Base-by-base conservation (phyloP, 2,888 invertebrate genomes). In the Alcis repandata region DNA sequence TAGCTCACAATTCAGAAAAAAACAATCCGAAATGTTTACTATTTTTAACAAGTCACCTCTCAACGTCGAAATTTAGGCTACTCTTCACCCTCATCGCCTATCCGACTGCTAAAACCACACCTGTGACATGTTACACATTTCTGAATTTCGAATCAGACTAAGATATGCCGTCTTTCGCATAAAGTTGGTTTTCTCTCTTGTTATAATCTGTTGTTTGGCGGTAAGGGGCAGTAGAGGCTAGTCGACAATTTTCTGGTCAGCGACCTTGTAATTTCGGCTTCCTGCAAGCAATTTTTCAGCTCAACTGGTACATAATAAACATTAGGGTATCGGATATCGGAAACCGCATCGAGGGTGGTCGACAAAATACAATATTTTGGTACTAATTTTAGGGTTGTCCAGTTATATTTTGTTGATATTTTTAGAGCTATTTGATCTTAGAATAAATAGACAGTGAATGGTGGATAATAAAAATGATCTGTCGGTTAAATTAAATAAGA, bases 181-280 rank as follows among this genome's bases (percentile, higher is more conserved):
- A n/a, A 13, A 49, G 51, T 36, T 51, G 13, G 7, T 11, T 20
- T 3, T 51, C 20, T 36, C 8, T 6, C 8, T 15, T 56, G 10
- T 20, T 20, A n/a, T 32, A 33, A 20, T 45, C 20, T 36, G 32
- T n/a, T 17, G 33, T 33, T n/a, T 10, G 43, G 20, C 9, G 7
- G n/a, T 36, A 51, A 19, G 36, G 19, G 53, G 64, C 43, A 59
- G 40, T 59, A 15, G 76, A 78, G 82, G 79, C 72, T 78, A 77
- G 78, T 78, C 84, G 81, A 81, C 90, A 88, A 91, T 92, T 92
- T 92, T 91, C 90, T 89, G 91, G 92, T 86, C 89, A 87, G 72
- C 81, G 86, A 85, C 85, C 89, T 84, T 86, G 88, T 90, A 90
- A 91, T 91, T 91, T 91, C 83, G 81, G 81, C 79, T 85, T 84